phyloP scores from a whole-genome alignment of 2,797 vertebrate genomes.

The Phataginus tetradactyla region DNA sequence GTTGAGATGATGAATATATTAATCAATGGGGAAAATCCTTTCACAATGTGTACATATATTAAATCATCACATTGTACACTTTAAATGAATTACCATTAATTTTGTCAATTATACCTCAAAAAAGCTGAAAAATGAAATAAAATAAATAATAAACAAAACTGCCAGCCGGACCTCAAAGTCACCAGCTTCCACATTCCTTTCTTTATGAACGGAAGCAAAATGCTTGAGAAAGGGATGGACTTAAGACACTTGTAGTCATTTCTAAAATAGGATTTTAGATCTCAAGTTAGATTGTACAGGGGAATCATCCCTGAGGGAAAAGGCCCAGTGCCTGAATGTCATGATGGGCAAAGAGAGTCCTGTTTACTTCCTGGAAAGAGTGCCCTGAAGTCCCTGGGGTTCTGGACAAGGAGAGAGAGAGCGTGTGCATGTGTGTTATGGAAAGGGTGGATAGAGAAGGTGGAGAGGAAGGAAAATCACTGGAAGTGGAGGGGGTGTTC shows the following conservation, averaged over 20 bases:
- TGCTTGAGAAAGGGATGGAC: not conserved
- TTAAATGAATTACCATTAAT: too few species aligned
- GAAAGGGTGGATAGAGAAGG: not conserved
- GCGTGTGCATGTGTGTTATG: not conserved
- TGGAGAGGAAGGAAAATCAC: not conserved
- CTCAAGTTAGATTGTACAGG: not conserved
- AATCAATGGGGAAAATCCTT: too few species aligned
- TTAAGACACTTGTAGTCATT: not conserved
- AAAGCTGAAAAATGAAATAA: too few species aligned
- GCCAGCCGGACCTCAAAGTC: not conserved
- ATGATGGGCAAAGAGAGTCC: not conserved
- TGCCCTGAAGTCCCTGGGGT: not conserved
- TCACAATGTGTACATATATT: too few species aligned
- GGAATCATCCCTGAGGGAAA: not conserved
- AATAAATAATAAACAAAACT: not conserved
- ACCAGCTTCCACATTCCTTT: not conserved
- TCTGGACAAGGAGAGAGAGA: not conserved
- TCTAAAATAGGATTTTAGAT: not conserved
- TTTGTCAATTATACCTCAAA: too few species aligned
- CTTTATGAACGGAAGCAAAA: slow-evolving; percentile 30
- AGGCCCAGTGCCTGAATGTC: not conserved
- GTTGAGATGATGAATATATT: too few species aligned
- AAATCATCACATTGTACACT: too few species aligned
- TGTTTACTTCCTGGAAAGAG: not conserved
- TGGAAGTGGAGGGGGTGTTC: not conserved